Conservation (phyloP, 2,888 invertebrate species). For the Ormyrus pomaceus region DNA sequence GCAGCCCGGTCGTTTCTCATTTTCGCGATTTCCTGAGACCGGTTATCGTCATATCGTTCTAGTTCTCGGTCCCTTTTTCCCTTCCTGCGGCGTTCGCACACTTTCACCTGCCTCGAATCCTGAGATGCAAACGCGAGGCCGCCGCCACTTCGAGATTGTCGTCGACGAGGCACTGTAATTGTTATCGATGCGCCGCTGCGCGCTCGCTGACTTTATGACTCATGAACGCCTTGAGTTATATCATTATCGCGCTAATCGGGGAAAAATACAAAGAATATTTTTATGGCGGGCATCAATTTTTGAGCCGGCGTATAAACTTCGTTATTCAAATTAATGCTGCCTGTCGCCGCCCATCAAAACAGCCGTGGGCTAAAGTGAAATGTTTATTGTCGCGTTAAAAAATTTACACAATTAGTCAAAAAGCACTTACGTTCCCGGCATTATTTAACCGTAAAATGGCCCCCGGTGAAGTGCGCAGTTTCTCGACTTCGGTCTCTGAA, state of each 20-base stretch:
- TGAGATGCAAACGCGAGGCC: neutral
- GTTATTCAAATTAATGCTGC: neutral
- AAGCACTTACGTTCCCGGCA: neutral
- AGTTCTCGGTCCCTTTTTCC: neutral
- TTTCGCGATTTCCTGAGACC: slow-evolving; percentile 8
- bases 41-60: too few species aligned
- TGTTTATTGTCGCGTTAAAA: slow-evolving; percentile 1
- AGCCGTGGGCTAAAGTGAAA: neutral
- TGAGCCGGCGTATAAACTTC: neutral
- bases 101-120: slow-evolving; percentile 65
- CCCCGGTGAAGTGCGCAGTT: neutral
- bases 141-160: neutral
- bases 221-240: slow-evolving; percentile 5
- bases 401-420: neutral
- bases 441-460: too few species aligned
- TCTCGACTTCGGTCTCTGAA: neutral
- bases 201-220: slow-evolving; percentile 8
- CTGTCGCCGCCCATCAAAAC: neutral
- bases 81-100: slow-evolving; percentile 63
- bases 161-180: too few species aligned
- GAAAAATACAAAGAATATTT: neutral
- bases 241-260: neutral
- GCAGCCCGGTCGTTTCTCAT: slow-evolving; percentile 12
- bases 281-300: neutral
- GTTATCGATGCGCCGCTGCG: neutral